Base-by-base conservation (phyloP, 2,888 invertebrate species). In the Melanargia galathea region DNA sequence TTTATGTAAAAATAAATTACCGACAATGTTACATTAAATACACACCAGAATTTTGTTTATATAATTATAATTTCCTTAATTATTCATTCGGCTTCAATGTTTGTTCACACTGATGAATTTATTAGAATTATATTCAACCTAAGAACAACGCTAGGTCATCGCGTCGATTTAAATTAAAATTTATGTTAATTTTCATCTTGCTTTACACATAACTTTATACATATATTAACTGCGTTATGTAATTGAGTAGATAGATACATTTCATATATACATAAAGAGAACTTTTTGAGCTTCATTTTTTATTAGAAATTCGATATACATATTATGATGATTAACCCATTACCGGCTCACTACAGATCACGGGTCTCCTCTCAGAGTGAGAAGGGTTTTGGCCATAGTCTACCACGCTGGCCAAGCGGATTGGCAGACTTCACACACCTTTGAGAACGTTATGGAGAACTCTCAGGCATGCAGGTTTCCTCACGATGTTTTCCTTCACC, bases 101-200 rank as follows among this genome's bases (percentile, higher is more conserved):
- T 66, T 64, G 54, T 65, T 60, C 60, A 62, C 57, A 62, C 35
- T 60, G 49, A 45, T 61, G 54, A 64, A 64, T 59, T 59, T 62
- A 65, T 65, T 60, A 56, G 49, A 59, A 62, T 65, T 54, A 49
- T 64, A 66, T 63, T 67, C 60, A 65, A 55, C 45, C 33, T 55
- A 40, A 51, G 30, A 57, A 11, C 16, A 48, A 20, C 62, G 57
- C 65, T 45, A 55, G 63, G 63, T 62, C 60, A 55, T 55, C 62
- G 49, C 33, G 60, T 55, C 63, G 56, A 64, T 71, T 69, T 60
- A 60, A 66, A 68, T 71, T 38, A 69, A 68, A 70, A 70, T 70
- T 60, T 68, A 69, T 70, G 68, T 64, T 56, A 72, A 70, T 68
- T 35, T 55, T 48, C 59, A 65, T 63, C 58, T 65, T 16, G 62